Evolutionary conservation across 2,797 vertebrate species (phyloP), one percentile per base, ranked within the genome.

Genomic region (Lerista edwardsae): DNA sequence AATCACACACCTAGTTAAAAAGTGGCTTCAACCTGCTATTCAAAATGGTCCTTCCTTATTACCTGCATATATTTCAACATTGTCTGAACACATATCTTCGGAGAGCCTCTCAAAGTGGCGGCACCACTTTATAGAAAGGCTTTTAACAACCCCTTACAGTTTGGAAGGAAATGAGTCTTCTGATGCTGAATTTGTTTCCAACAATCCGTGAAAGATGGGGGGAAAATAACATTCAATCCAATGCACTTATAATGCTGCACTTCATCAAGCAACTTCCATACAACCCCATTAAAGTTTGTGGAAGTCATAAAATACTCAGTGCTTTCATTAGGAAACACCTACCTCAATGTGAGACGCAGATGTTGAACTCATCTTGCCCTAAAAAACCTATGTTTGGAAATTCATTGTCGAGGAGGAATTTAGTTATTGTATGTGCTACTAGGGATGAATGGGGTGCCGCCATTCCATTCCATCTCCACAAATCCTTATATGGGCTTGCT

Each of bases 291-390:
- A 86, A 81, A 77, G 41, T 71, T 77, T 69, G 65, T 41, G 21
- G 79, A 77, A 86, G 29, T 55, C 44, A 61, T 86, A 82, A 86
- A 64, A 55, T 65, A 71, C 75, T 47, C 82, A 78, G 75, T 78
- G 77, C 65, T 84, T 84, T 84, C 78, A 84, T 82, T 82, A 71
- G 51, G 75, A 71, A 82, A 75, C 79, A 77, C 73, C 79, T 86
- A 77, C 27, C 55, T 75, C 57, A 77, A 86, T 67, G 79, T 69
- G 65, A 86, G 72, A 62, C 3, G 11, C 73, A 86, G 79, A 86
- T 86, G 79, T 81, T 34, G 7, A 82, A 55, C 1, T 47, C 36
- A 12, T 47, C 61, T 44, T 67, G 31, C 69, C 57, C 41, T 82
- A 39, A 71, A 62, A 72, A 62, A 59, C 57, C 55, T 19, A n/a